Evolutionary conservation across 2,888 invertebrate species (phyloP), one percentile per base, ranked within the genome.

Genomic region (Timema cristinae): DNA sequence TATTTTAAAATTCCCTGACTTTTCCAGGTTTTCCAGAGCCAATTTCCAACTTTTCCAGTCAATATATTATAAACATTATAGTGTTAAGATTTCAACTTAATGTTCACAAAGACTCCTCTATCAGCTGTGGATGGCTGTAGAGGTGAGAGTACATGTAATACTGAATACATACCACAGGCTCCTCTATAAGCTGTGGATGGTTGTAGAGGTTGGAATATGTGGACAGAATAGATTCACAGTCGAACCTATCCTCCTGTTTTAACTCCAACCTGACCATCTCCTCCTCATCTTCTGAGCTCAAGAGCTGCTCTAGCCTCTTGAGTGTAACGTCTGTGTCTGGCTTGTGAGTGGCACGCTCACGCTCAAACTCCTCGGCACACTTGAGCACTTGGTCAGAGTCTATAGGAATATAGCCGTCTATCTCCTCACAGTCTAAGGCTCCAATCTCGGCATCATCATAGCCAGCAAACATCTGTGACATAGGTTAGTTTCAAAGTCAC

Each of bases 121-220:
- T 32, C 1, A 32, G 32, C 32, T 32, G 1, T 32, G 32, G 32
- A 32, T 32, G 32, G 32, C 4, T 32, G 32, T 32, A 32, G 32
- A 32, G 32, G 32, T 32, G 4, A 32, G 32, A 32, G 32, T 32
- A 32, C 32, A 32, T 32, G 32, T 32, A 1, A 32, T 32, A 32
- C 32, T 32, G 32, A 32, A 32, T 32, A 32, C 32, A 32, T 32
- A 89, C 90, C 82, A 86, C 88, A n/a, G 80, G 78, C 78, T 93
- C 94, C 67, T 87, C 86, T 69, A 97, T 95, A 47, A 95, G 78
- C 81, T 92, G 94, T 0, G 98, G 98, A 83, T 94, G 94, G 83
- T 98, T 97, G 81, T 95, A 95, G 70, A 93, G 85, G 80, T 91
- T 97, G 8, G 96, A 96, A 81, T 94, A 94, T 0, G 94, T 96